Conservation (phyloP, 1,140 invertebrate genomes). For the Ladona fulva region DNA sequence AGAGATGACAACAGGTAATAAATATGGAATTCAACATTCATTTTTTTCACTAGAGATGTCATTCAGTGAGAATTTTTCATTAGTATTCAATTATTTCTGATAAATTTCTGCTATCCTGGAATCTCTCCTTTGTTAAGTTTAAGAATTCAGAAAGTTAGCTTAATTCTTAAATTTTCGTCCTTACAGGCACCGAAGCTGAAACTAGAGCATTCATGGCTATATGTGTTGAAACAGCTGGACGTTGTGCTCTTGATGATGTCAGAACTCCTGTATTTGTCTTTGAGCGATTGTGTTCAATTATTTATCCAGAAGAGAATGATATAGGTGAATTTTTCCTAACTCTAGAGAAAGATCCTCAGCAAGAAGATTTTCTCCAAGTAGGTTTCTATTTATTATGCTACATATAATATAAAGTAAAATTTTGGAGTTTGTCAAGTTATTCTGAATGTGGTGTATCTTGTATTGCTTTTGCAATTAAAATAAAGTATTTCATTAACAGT, state of each 20-base stretch:
- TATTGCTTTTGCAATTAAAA: no score
- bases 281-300: conserved; percentile 93
- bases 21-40: no score
- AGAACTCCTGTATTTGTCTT: conserved; percentile 96
- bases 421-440: no score
- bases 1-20: conserved; percentile 85
- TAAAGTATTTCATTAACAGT: no score
- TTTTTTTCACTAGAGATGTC: no score
- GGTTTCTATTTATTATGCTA: conserved; percentile 14
- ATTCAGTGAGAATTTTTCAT: no score
- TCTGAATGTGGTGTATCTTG: no score
- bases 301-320: conserved; percentile 95
- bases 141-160: conserved; percentile 6
- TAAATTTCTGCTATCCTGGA: no score
- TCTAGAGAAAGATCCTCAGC: conserved; percentile 95
- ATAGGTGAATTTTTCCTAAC: conserved; percentile 93
- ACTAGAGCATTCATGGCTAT: conserved; percentile 95
- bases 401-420: no score
- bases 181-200: conserved; percentile 81
- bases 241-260: conserved; percentile 85
- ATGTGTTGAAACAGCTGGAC: conserved; percentile 91
- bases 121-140: no score
- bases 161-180: conserved; percentile 20
- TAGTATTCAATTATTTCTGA: no score
- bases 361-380: conserved; percentile 93